Conservation (phyloP, 2,113 vertebrate species). For the Suncus etruscus region DNA sequence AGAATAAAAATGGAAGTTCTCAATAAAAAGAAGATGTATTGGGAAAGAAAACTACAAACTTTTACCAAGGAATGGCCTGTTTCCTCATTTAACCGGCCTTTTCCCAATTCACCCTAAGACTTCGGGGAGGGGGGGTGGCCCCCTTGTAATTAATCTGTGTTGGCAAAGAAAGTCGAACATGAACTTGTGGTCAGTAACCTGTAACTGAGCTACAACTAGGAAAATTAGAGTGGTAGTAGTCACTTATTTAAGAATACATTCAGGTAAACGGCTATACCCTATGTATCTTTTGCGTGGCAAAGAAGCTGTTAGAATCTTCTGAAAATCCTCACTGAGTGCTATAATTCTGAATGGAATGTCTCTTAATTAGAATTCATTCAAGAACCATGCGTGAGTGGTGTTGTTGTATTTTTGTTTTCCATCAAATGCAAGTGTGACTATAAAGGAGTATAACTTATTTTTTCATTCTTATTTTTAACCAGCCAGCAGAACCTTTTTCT, state of each 20-base stretch:
- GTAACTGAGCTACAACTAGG: conserved; percentile 68
- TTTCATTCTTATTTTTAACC: background rate
- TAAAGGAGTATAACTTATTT: conserved; percentile 66
- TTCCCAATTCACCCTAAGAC: conserved; percentile 89
- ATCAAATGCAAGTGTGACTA: conserved; percentile 72
- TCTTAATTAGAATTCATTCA: conserved; percentile 77
- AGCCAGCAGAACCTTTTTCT: conserved; percentile 53
- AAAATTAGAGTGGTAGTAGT: conserved; percentile 70
- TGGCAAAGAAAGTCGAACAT: conserved; percentile 69
- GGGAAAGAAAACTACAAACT: conserved; percentile 91
- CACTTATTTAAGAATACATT: conserved; percentile 77
- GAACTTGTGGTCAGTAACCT: conserved; percentile 61
- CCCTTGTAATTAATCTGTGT: conserved; percentile 65
- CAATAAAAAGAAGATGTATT: conserved; percentile 93
- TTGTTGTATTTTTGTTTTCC: conserved; percentile 42
- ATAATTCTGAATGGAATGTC: conserved; percentile 79
- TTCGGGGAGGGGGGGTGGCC: conserved; percentile 42
- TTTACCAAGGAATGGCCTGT: conserved; percentile 92
- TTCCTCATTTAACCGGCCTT: conserved; percentile 90
- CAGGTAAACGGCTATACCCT: conserved; percentile 77
- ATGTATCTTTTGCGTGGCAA: conserved; percentile 54
- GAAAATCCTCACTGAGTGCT: conserved; percentile 72
- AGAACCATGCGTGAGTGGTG: conserved; percentile 73
- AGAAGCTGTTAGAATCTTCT: conserved; percentile 73
- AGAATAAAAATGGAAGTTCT: conserved; percentile 92